These are phyloP conservation scores for Neomicropteryx cornuta DNA, from an alignment of 1,140 invertebrate species.

Conservation along the genomic window DNA sequence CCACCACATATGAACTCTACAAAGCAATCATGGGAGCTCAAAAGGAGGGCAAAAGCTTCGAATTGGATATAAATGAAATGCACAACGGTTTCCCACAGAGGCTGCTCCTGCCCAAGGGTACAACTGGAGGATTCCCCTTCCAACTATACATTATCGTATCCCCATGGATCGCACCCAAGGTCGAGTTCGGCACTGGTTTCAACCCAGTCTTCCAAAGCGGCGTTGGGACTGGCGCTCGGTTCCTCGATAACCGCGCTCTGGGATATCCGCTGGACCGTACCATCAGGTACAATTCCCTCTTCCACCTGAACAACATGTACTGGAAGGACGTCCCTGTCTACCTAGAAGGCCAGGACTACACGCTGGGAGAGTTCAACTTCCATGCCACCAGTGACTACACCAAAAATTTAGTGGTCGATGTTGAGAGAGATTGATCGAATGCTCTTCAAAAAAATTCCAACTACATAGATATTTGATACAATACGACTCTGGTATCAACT, in stretches of 20 bases:
- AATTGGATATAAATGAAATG: constrained; percentile 35
- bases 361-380: no score
- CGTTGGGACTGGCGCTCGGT: constrained; percentile 27
- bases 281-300: constrained; percentile 39
- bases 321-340: constrained; percentile 51
- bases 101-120: constrained; percentile 56
- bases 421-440: no score
- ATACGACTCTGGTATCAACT: no score
- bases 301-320: constrained; percentile 52
- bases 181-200: no score
- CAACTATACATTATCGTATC: constrained; percentile 53
- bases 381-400: no score
- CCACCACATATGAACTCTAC: constrained; percentile 36
- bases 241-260: constrained; percentile 39
- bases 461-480: no score
- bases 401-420: no score
- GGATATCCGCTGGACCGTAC: constrained; percentile 59
- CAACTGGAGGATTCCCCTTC: constrained; percentile 47
- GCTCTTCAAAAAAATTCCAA: no score
- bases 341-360: constrained; percentile 41
- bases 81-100: constrained; percentile 49
- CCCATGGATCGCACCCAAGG: no score
- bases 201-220: no score
- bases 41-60: constrained; percentile 38
- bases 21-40: no score